phyloP scores from a whole-genome alignment of 1,140 invertebrate species.

The Rhagoletis zephyria region DNA sequence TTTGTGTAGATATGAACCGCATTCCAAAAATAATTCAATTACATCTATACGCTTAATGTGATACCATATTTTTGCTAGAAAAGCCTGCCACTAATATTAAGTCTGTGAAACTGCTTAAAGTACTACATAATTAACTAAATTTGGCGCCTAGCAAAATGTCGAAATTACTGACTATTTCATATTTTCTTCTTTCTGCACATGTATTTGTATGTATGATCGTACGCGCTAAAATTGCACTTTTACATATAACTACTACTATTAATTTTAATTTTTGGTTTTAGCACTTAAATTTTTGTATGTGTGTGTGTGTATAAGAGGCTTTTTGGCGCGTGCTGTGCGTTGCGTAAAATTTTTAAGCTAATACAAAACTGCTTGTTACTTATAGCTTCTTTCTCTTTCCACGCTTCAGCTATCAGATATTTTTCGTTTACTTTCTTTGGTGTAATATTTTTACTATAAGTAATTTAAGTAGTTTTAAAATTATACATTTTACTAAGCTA shows the following conservation, averaged over 20 bases:
- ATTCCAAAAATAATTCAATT: conserved; percentile 16
- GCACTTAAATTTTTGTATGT: not conserved
- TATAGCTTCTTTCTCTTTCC: conserved; percentile 5
- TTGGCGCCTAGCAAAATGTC: not conserved
- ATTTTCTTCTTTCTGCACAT: not conserved
- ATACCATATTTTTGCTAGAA: not conserved
- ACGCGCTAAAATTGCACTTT: conserved; percentile 44
- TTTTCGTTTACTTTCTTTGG: not conserved
- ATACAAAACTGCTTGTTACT: conserved; percentile 15
- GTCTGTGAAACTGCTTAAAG: conserved; percentile 16
- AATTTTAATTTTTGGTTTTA: not conserved
- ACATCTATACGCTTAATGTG: not conserved
- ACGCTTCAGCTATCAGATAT: not conserved
- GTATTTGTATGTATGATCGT: not conserved
- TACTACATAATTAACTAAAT: not conserved
- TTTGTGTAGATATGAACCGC: not conserved
- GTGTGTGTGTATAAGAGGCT: conserved; percentile 2
- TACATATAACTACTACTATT: not conserved
- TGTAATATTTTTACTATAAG: conserved; percentile 38
- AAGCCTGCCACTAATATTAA: no score
- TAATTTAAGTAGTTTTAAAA: conserved; percentile 13
- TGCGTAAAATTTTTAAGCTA: conserved; percentile 25
- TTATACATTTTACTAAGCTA: conserved; percentile 33
- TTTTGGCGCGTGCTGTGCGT: conserved; percentile 32
- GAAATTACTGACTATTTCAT: not conserved